These are phyloP conservation scores for Pyxicephalus adspersus DNA, from an alignment of 2,113 vertebrate species.

Conservation along the genomic window DNA sequence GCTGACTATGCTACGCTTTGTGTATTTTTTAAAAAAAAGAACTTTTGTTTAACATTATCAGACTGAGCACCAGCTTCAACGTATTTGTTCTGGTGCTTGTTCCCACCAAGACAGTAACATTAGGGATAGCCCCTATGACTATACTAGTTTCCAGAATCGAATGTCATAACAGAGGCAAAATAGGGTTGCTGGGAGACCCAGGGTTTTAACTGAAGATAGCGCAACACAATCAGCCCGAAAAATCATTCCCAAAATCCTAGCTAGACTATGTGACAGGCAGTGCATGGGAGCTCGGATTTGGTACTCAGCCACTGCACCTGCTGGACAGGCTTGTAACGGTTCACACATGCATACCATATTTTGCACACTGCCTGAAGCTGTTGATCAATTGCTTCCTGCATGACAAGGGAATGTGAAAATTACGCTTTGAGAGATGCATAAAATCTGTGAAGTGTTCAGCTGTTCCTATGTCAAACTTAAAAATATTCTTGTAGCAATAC, in stretches of 20 bases:
- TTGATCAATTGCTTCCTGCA: constrained; percentile 69
- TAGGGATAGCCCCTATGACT: constrained; percentile 25
- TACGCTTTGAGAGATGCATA: constrained; percentile 68
- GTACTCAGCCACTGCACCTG: constrained; percentile 53
- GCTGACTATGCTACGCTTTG: neutral
- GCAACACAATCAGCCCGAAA: constrained; percentile 31
- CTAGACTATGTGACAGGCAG: constrained; percentile 31
- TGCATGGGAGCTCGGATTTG: constrained; percentile 19
- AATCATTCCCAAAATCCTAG: constrained; percentile 45
- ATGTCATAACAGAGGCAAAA: constrained; percentile 47
- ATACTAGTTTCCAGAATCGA: constrained; percentile 31
- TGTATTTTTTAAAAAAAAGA: neutral
- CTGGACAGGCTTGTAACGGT: constrained; percentile 50
- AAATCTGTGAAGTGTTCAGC: constrained; percentile 68
- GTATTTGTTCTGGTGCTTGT: constrained; percentile 6
- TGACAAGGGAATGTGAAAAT: constrained; percentile 63
- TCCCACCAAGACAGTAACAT: constrained; percentile 24
- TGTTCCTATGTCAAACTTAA: constrained; percentile 61
- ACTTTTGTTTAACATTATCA: neutral
- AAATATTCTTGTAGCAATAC: constrained; percentile 67
- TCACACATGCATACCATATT: constrained; percentile 55
- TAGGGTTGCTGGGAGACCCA: constrained; percentile 29
- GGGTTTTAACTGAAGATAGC: constrained; percentile 35
- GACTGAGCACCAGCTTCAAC: neutral
- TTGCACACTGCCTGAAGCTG: constrained; percentile 59